phyloP scores from a whole-genome alignment of 1,140 invertebrate genomes.

The Brachionus plicatilis region DNA sequence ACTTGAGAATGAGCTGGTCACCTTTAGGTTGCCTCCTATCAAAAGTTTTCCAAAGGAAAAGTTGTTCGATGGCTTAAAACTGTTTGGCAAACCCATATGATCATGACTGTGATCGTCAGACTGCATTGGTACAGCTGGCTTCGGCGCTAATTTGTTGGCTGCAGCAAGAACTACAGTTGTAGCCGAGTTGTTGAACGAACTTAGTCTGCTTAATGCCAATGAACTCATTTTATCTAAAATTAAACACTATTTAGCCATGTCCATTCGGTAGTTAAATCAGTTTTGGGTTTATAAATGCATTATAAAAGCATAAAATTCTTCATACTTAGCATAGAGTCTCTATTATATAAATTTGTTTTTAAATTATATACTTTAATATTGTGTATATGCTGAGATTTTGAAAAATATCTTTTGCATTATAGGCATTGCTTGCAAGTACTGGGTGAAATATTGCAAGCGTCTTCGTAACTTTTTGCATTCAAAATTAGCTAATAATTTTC shows the following conservation, averaged over 20 bases:
- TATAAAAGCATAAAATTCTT: background rate
- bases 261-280: background rate
- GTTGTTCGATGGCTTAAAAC: background rate
- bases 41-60: conserved; percentile 5
- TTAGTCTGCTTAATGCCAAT: conserved; percentile 28
- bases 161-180: conserved; percentile 32
- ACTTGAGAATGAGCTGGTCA: conserved; percentile 26
- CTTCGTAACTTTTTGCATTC: background rate
- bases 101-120: conserved; percentile 33
- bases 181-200: conserved; percentile 25
- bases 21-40: background rate
- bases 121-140: background rate
- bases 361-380: background rate
- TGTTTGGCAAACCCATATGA: conserved; percentile 26
- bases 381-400: background rate
- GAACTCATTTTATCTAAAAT: conserved; percentile 16
- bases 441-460: conserved; percentile 20
- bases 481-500: background rate
- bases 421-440: background rate
- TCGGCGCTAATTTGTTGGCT: conserved; percentile 8
- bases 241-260: background rate
- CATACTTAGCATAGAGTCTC: conserved; percentile 3
- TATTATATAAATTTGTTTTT: conserved; percentile 1
- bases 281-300: background rate
- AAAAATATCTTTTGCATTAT: background rate